Conservation (phyloP, 2,113 vertebrate genomes). For the Psilopsiagon aymara region DNA sequence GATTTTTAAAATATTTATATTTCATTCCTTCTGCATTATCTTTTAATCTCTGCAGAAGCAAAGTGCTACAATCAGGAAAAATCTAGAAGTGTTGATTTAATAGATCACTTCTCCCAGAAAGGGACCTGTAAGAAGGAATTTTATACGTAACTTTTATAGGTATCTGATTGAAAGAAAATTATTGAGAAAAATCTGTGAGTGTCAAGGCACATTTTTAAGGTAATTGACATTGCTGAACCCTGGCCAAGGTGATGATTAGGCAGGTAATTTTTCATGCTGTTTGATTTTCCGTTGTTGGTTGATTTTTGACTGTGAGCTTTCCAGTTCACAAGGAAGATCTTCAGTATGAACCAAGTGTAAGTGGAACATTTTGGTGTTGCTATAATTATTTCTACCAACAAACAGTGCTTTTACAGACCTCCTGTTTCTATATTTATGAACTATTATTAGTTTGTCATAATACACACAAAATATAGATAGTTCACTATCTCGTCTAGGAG, state of each 20-base stretch:
- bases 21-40: neutral
- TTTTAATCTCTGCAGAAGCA: neutral
- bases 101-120: neutral
- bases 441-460: neutral
- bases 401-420: neutral
- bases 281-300: neutral
- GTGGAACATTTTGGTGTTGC: neutral
- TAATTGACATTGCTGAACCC: neutral
- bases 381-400: neutral
- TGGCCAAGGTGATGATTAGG: neutral
- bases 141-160: neutral
- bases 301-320: neutral
- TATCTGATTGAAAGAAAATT: neutral
- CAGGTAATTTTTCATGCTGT: rapidly evolving
- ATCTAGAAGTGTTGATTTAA: neutral
- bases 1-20: neutral
- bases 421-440: neutral
- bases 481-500: neutral
- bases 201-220: neutral
- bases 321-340: neutral
- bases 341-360: neutral
- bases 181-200: neutral
- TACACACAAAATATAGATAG: neutral
- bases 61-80: neutral
- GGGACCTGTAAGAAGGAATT: neutral